These are phyloP conservation scores for Chlorodrepanis virens DNA, from an alignment of 2,113 vertebrate species.

Conservation along the genomic window DNA sequence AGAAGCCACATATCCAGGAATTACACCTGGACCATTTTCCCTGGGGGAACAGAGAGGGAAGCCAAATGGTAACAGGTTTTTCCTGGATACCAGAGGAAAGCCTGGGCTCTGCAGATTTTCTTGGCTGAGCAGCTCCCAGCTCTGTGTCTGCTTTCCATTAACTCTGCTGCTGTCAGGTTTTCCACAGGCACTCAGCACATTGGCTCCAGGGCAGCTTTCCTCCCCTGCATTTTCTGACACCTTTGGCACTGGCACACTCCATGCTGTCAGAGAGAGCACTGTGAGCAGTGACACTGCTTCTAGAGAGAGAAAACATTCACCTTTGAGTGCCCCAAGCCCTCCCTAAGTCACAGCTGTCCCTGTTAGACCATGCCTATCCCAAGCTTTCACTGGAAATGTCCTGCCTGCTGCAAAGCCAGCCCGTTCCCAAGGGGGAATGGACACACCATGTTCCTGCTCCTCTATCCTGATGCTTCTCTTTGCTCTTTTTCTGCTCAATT, in stretches of 20 bases:
- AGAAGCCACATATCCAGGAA: neutral
- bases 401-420: neutral
- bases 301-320: neutral
- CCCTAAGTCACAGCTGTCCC: neutral
- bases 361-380: fast-evolving
- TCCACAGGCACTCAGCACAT: neutral
- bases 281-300: neutral
- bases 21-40: neutral
- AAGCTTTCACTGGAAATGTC: neutral
- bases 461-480: neutral
- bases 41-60: neutral
- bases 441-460: neutral
- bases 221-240: neutral
- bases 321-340: neutral
- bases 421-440: neutral
- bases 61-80: neutral
- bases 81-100: neutral
- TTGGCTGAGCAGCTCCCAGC: constrained; percentile 5
- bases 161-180: constrained; percentile 28
- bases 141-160: constrained; percentile 31
- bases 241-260: neutral
- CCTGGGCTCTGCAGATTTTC: neutral
- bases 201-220: neutral
- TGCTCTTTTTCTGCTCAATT: neutral
- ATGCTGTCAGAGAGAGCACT: neutral